Percentiles rank a stretch among this genome's conserved stretches.
Conservation (phyloP, 2,113 vertebrate species). For the Orycteropus afer region DNA sequence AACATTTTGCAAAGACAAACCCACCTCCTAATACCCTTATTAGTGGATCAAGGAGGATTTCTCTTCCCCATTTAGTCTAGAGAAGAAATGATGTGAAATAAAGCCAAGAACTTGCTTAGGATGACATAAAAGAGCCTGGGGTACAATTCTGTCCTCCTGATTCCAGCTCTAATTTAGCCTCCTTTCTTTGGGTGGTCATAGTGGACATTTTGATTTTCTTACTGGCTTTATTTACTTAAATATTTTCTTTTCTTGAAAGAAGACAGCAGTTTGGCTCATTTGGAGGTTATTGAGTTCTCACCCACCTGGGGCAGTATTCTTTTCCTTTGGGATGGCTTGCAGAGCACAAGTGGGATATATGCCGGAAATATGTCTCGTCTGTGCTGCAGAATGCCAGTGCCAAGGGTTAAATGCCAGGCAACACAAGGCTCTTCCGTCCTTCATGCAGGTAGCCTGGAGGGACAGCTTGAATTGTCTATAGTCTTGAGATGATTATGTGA, state of each 20-base stretch:
- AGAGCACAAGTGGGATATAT: not conserved
- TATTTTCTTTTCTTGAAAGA: not conserved
- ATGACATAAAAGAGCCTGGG: not conserved
- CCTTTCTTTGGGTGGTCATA: not conserved
- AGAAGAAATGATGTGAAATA: not conserved
- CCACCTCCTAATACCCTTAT: not conserved
- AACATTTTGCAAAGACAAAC: constrained; percentile 17
- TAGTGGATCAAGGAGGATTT: not conserved
- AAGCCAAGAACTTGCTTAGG: not conserved
- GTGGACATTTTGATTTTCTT: not conserved
- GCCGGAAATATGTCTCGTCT: not conserved
- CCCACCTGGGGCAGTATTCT: not conserved
- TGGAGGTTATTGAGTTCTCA: not conserved
- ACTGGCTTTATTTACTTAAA: not conserved
- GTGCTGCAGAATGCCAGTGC: not conserved
- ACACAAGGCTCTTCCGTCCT: not conserved
- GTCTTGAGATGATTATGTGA: not conserved
- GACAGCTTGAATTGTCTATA: not conserved
- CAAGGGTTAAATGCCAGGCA: not conserved
- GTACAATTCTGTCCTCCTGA: not conserved
- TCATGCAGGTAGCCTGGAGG: not conserved
- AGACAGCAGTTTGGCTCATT: not conserved
- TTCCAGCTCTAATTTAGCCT: not conserved
- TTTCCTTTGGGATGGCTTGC: not conserved
- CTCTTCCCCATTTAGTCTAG: not conserved